Base-by-base conservation (phyloP, 2,888 invertebrate species). In the Oscheius onirici region DNA sequence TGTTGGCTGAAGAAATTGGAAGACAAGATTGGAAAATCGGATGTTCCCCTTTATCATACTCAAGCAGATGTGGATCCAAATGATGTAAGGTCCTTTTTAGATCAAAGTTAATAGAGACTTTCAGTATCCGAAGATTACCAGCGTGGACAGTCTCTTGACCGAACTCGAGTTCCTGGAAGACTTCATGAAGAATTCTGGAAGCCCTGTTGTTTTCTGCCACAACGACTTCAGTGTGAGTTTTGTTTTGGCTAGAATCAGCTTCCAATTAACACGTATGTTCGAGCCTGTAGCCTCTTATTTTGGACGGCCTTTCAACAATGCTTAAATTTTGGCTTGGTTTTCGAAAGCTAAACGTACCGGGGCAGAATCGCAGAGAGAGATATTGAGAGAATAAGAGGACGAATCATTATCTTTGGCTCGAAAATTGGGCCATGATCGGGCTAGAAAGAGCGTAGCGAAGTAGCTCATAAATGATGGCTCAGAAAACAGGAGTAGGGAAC, bases 191-290 rank as follows among this genome's bases (percentile, higher is more conserved):
- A 51, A 73, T 6, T 72, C 72, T 49, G 69, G 71, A 24, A 79
- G 78, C 46, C 94, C 94, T 0, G 94, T 95, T 0, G 92, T 85
- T 10, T 88, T 88, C 78, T 87, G 86, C 67, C 88, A 88, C 75
- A 88, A 88, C 72, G 88, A 88, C 73, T 57, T 88, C 17, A 88
- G 88, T 78, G 58, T 84, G 78, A n/a, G 34, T 58, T n/a, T n/a
- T n/a, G n/a, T n/a, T n/a, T n/a, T n/a, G n/a, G n/a, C n/a, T n/a
- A n/a, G n/a, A n/a, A n/a, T n/a, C n/a, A n/a, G n/a, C n/a, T n/a
- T n/a, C n/a, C n/a, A n/a, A n/a, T n/a, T n/a, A n/a, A n/a, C n/a
- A n/a, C n/a, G n/a, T n/a, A n/a, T n/a, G n/a, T n/a, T n/a, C n/a
- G n/a, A n/a, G n/a, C n/a, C n/a, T n/a, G n/a, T n/a, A n/a, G n/a